Evolutionary conservation across 1,140 invertebrate genomes (phyloP).

Genomic region (Gonioctena quinquepunctata): DNA sequence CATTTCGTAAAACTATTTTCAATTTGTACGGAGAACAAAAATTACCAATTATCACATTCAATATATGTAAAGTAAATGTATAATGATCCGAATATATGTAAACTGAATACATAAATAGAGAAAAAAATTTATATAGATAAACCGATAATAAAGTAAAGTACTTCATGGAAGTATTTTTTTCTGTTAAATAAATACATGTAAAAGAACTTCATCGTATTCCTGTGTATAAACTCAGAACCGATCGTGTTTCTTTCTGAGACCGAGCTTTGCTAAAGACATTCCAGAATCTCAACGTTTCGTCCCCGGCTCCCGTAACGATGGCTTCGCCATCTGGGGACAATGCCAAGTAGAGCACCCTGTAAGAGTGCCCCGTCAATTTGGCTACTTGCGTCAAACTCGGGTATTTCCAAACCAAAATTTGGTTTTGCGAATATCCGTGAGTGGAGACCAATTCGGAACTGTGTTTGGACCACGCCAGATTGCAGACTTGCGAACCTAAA

Average conservation of each 20-base stretch:
- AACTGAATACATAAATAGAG: slow-evolving; percentile 6
- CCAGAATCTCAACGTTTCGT: slow-evolving; percentile 99
- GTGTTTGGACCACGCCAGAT: slow-evolving; percentile 99
- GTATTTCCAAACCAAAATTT: slow-evolving; percentile 99
- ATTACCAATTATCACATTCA: slow-evolving; percentile 2
- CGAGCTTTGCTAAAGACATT: slow-evolving; percentile 98
- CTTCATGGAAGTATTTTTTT: slow-evolving; percentile 8
- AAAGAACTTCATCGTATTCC: slow-evolving; percentile 69
- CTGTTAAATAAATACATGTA: neutral
- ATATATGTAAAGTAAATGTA: neutral
- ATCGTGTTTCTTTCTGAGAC: slow-evolving; percentile 94
- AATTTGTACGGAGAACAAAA: neutral
- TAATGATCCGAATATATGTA: neutral
- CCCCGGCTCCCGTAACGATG: slow-evolving; percentile 98
- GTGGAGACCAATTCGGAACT: slow-evolving; percentile 97
- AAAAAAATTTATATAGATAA: neutral
- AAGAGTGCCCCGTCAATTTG: slow-evolving; percentile 97
- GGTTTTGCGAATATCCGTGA: slow-evolving; percentile 99
- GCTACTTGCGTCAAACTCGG: slow-evolving; percentile 95
- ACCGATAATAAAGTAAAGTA: slow-evolving; percentile 4
- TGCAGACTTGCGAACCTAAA: slow-evolving; percentile 94
- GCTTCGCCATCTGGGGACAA: slow-evolving; percentile 99
- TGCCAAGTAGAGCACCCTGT: slow-evolving; percentile 94
- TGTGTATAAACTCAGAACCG: slow-evolving; percentile 95
- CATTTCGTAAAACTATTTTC: neutral